Base-by-base conservation (phyloP, 2,888 invertebrate genomes). In the Vannuccia rotundouncinata region DNA sequence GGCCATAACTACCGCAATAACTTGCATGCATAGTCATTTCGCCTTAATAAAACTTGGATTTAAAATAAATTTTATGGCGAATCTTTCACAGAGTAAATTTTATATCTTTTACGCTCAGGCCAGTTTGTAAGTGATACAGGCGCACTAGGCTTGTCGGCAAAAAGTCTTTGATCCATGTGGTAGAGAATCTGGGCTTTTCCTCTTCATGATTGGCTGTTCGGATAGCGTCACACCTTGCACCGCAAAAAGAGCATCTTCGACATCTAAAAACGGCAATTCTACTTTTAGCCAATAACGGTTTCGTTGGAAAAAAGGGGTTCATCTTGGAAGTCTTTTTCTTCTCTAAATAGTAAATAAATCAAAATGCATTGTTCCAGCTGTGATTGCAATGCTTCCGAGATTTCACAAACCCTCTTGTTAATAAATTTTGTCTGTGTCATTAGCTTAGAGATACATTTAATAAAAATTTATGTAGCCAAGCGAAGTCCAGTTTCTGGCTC, bases 1-100 rank as follows among this genome's bases (percentile, higher is more conserved):
- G 66, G 66, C 66, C 66, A 66, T 66, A 66, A 66, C 66, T 22
- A 66, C 66, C 66, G 66, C 66, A 66, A 66, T 66, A 66, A 66
- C 66, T 66, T 5, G 66, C 66, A 66, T 66, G 66, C 66, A 66
- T 66, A 66, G 66, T 66, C 66, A 66, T 66, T 66, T 66, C 66
- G 66, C 66, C 66, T 66, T 66, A 17, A 66, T 66, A 66, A 66
- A 66, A 66, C 22, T 17, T 17, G 45, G 45, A n/a, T 66, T 66
- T 66, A n/a, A 66, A 66, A 66, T 66, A 66, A 66, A 66, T 22
- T 66, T 66, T 66, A 66, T 66, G 66, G 66, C 66, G 22, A 66
- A 66, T 66, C 66, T 22, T 66, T 66, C 66, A 66, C 66, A 66
- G 66, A 13, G 66, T 66, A 66, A 66, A 66, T 66, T 66, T 66